Evolutionary conservation across 2,888 invertebrate genomes (phyloP), one percentile per base, ranked within the genome.

Genomic region (Julus scandinavius): DNA sequence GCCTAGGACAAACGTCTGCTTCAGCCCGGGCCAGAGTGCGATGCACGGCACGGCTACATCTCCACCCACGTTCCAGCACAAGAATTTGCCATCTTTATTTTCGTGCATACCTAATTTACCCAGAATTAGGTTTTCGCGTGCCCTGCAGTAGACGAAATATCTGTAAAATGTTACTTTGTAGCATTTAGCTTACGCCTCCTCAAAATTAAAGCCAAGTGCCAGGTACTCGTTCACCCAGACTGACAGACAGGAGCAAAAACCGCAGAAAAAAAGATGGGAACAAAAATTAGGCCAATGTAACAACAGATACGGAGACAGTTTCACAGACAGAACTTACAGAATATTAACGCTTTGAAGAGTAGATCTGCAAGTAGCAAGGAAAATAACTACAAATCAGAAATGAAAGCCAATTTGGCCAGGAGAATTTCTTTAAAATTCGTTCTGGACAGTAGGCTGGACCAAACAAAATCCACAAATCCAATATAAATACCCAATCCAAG

Each of bases 1-100:
- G 63, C 63, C 63, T 72, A 72, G 63, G 63, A 72, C 63, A 72
- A 72, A 20, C 20, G 63, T 72, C 63, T 72, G 63, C 15, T 17
- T n/a, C 58, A 58, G n/a, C 58, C 58, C 58, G 20, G 63, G 20
- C 63, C 20, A 5, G 63, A 72, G 63, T 72, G 63, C 63, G 20
- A 20, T 72, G 63, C 63, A 72, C 63, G 20, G 20, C 20, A 63
- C 63, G 63, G 20, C 63, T 9, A 20, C 20, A 72, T 72, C 6
- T 72, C 20, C 63, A 72, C 63, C 63, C 63, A 72, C 63, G 20
- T 72, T 72, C 63, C 9, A 20, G 17, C 63, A 20, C 63, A 29
- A 20, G 20, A 5, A 72, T 11, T 72, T 72, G 63, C 63, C 63
- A 72, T 20, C 20, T 72, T 72, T 72, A 72, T 72, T 72, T 72